Evolutionary conservation across 2,113 vertebrate genomes (phyloP).

Genomic region (Neoarius graeffei): DNA sequence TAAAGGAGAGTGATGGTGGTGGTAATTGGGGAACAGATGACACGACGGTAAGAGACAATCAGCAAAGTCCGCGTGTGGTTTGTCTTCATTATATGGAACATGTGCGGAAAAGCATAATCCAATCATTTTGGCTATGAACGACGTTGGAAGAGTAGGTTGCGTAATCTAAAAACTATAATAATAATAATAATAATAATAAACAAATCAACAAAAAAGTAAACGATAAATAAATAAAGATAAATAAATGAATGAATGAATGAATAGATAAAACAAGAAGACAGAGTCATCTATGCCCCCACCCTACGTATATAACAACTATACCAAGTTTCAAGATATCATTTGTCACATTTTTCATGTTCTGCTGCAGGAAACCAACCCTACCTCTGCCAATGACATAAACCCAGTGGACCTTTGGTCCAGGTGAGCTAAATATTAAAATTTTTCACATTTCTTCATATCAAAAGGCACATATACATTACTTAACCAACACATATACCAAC

Average conservation of each 20-base stretch:
- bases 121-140: conserved; percentile 30
- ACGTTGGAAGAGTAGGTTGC: neutral
- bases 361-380: no score
- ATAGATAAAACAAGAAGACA: neutral
- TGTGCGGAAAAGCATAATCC: conserved; percentile 34
- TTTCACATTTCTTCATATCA: no score
- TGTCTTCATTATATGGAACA: conserved; percentile 51
- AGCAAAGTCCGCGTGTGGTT: conserved; percentile 44
- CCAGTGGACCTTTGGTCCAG: no score
- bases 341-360: no score
- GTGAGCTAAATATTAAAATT: no score
- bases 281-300: no score
- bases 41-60: conserved; percentile 48
- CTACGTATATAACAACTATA: no score
- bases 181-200: neutral
- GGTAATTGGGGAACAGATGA: conserved; percentile 54
- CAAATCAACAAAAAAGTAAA: neutral
- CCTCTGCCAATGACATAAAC: no score
- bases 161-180: neutral
- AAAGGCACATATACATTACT: no score
- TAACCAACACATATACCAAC: no score
- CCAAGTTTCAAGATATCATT: no score
- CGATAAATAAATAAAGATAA: neutral
- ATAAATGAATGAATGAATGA: neutral
- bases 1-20: conserved; percentile 54